Percentiles rank a stretch among this genome's conserved stretches.
Conservation (phyloP, 1,140 invertebrate species). For the Drosophila pseudoobscura region DNA sequence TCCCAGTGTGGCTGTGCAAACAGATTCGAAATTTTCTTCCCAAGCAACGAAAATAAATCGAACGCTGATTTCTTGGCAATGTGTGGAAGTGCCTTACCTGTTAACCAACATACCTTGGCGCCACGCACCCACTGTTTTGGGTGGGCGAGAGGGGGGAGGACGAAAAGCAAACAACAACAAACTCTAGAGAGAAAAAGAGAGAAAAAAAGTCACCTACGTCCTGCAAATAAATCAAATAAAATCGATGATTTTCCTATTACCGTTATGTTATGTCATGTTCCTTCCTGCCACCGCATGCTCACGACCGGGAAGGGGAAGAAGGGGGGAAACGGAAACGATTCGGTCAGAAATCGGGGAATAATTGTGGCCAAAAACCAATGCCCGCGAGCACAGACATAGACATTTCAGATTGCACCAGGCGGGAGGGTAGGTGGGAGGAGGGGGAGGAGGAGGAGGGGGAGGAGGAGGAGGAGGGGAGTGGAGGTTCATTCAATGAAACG, state of each 20-base stretch:
- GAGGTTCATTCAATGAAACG: constrained; percentile 8
- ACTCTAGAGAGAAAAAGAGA: background rate
- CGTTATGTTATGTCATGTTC: constrained; percentile 77
- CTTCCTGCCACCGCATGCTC: constrained; percentile 42
- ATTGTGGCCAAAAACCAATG: constrained; percentile 4
- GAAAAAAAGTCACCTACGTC: constrained; percentile 16
- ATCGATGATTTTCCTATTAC: constrained; percentile 81
- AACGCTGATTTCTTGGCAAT: too few relatives aligned
- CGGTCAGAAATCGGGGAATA: constrained; percentile 23
- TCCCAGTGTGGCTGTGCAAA: background rate
- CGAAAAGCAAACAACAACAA: constrained; percentile 8
- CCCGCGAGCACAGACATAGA: constrained; percentile 8
- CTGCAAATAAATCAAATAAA: constrained; percentile 77
- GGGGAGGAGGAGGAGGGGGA: too few relatives aligned
- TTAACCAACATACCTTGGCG: background rate
- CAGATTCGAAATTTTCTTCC: background rate
- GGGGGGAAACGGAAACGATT: constrained; percentile 26
- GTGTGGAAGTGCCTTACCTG: too few relatives aligned
- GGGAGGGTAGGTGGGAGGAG: background rate
- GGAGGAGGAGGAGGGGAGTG: too few relatives aligned
- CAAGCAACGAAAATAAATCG: too few relatives aligned
- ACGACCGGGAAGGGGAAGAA: constrained; percentile 6
- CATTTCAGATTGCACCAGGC: background rate
- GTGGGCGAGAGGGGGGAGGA: background rate
- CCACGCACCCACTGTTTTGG: constrained; percentile 2